Percentiles rank a stretch among this genome's conserved stretches.
Evolutionary conservation across 2,797 vertebrate species (phyloP).

Genomic region (Spinus olivaceus): DNA sequence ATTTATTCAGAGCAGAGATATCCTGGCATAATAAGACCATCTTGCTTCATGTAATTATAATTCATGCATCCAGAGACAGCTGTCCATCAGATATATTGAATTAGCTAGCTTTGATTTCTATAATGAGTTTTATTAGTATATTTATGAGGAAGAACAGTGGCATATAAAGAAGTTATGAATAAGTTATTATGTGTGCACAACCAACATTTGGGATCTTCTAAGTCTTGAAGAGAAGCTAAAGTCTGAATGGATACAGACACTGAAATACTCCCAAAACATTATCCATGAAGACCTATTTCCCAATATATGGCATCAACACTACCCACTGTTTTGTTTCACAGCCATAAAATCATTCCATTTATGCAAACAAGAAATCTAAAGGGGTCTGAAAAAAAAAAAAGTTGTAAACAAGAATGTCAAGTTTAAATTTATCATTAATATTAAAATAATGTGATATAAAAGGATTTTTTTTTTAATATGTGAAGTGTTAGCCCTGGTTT

Average conservation of each 20-base stretch:
- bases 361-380: neutral
- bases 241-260: neutral
- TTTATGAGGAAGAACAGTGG: constrained; percentile 47
- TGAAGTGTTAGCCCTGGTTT: neutral
- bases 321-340: neutral
- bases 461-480: neutral
- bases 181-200: constrained; percentile 31
- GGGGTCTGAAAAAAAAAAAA: neutral
- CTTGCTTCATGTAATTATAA: constrained; percentile 37
- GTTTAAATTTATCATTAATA: neutral
- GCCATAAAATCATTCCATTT: neutral
- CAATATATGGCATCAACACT: neutral
- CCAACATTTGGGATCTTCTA: neutral
- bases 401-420: neutral
- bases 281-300: neutral
- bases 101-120: constrained; percentile 52
- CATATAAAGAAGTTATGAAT: constrained; percentile 50
- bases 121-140: constrained; percentile 61
- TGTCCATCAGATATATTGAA: constrained; percentile 48
- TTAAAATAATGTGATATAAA: neutral
- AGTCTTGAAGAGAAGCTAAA: neutral
- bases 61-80: constrained; percentile 45
- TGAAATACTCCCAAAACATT: neutral
- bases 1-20: constrained; percentile 53
- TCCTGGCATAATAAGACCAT: constrained; percentile 31